These are phyloP conservation scores for Abramis brama DNA, from an alignment of 2,113 vertebrate genomes.

Conservation along the genomic window DNA sequence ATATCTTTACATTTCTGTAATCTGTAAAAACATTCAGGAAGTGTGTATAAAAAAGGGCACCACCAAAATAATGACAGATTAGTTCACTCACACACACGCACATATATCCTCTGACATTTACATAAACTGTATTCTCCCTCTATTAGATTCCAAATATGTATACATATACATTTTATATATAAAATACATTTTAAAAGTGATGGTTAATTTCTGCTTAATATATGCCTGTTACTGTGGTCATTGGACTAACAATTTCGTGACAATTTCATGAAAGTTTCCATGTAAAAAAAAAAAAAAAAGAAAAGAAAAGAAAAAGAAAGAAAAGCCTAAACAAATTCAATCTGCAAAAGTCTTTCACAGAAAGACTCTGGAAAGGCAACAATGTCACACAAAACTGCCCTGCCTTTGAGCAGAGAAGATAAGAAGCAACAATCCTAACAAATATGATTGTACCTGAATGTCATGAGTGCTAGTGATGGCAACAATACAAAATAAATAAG, in stretches of 20 bases:
- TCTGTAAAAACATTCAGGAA: conserved; percentile 82
- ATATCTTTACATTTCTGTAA: conserved; percentile 68
- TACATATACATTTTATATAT: conserved; percentile 74
- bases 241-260: conserved; percentile 71
- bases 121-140: conserved; percentile 71
- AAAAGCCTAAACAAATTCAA: conserved; percentile 73
- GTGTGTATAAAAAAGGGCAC: conserved; percentile 74
- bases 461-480: conserved; percentile 39
- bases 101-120: conserved; percentile 69
- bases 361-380: conserved; percentile 86
- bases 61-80: conserved; percentile 71
- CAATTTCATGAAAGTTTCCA: conserved; percentile 66
- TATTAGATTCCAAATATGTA: conserved; percentile 73
- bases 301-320: conserved; percentile 64
- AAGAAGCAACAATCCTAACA: conserved; percentile 55
- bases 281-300: conserved; percentile 69
- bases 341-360: conserved; percentile 88
- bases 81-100: conserved; percentile 60
- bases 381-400: conserved; percentile 77
- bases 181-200: conserved; percentile 79
- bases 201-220: conserved; percentile 68
- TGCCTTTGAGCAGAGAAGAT: conserved; percentile 64
- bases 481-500: conserved; percentile 54
- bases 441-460: conserved; percentile 59
- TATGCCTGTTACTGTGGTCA: conserved; percentile 59